Conservation (phyloP, 2,113 vertebrate genomes). For the Colaptes auratus region DNA sequence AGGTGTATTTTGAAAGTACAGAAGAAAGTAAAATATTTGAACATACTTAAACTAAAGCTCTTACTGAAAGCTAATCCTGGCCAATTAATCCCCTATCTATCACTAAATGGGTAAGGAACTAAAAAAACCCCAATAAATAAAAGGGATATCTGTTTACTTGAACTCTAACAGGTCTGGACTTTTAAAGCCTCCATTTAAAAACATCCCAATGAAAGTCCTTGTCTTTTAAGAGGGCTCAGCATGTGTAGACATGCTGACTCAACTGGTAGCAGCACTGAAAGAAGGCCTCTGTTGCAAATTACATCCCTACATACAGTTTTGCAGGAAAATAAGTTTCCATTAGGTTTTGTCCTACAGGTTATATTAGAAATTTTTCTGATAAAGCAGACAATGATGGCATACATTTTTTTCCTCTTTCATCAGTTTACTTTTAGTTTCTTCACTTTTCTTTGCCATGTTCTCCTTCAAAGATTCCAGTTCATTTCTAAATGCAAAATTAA, state of each 20-base stretch:
- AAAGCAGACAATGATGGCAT: slow-evolving; percentile 27
- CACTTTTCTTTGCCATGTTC: slow-evolving; percentile 72
- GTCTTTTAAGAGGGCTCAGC: neutral
- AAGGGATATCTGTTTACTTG: neutral
- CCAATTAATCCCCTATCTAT: neutral
- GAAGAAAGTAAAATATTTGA: neutral
- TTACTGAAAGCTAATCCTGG: neutral
- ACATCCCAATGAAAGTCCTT: neutral
- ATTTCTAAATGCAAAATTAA: slow-evolving; percentile 72
- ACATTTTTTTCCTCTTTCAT: slow-evolving; percentile 84
- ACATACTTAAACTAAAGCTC: neutral
- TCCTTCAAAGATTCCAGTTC: slow-evolving; percentile 76
- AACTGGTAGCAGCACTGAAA: neutral
- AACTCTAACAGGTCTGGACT: neutral
- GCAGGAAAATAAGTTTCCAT: neutral
- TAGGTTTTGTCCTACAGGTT: neutral
- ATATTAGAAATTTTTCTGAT: neutral
- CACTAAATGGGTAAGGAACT: neutral
- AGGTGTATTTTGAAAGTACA: neutral
- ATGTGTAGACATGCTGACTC: neutral
- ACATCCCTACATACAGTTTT: neutral
- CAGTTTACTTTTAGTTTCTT: slow-evolving; percentile 79
- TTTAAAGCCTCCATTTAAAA: neutral
- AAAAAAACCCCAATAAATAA: neutral
- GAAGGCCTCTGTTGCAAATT: neutral